Base-by-base conservation (phyloP, 1,140 invertebrate species). In the Palaemon carinicauda region DNA sequence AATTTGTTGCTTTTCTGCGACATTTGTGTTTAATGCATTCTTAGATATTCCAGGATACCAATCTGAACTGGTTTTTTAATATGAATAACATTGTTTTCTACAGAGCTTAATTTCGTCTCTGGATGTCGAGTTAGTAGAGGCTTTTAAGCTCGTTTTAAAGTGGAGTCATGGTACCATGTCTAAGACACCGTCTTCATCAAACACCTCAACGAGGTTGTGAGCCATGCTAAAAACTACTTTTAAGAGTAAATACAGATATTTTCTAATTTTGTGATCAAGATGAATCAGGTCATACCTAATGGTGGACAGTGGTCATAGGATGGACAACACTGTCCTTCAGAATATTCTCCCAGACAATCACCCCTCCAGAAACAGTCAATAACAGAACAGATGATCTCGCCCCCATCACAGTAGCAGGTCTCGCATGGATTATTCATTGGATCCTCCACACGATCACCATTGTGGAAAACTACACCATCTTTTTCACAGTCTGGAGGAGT, bases 251-350 rank as follows among this genome's bases (percentile, higher is more conserved):
- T 29, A 0, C 29, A 24, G 17, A 69, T 69, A 21, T 7, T 27
- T 19, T 1, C 24, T 27, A 69, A 27, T 21, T 17, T 17, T 29
- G 15, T 17, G 60, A 1, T 69, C 3, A 14, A 69, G 50, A 5
- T 14, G 78, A n/a, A 9, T 9, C 10, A 15, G 27, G 17, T 27
- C 60, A 19, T 69, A 82, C 81, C 81, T 74, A 10, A 9, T 1
- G 24, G 50, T 29, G 51, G 51, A 24, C 81, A 83, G 53, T 83
- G 81, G 73, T 77, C 73, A 52, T 83, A 77, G 71, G 81, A 77
- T 24, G 81, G 29, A 52, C 81, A 83, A 73, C 81, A 83, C 29
- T 50, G 19, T 27, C 81, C 81, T 12, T 24, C 24, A 1, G 29
- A 60, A 53, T 83, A 51, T 14, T 17, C 15, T 27, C 81, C 81